A percentile compares a stretch with the other conserved stretches of the same genome.
phyloP scores from a whole-genome alignment of 2,797 vertebrate genomes.

The Falco cherrug region DNA sequence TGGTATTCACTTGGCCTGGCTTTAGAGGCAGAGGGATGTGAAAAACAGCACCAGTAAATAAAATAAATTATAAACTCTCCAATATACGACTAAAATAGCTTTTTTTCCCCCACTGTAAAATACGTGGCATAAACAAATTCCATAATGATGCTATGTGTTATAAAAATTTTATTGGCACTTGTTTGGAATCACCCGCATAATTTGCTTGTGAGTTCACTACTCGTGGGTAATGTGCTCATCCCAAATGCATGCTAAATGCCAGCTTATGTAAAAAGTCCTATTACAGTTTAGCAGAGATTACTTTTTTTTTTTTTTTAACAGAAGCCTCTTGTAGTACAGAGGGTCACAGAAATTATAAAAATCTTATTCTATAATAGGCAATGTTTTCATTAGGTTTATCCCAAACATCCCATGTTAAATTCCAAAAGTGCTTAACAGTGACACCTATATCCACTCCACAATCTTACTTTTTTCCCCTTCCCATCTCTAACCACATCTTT shows the following conservation, averaged over 20 bases:
- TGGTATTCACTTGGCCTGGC: background rate
- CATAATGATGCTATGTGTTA: conserved; percentile 28
- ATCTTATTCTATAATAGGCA: background rate
- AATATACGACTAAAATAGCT: conserved; percentile 17
- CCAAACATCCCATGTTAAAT: background rate
- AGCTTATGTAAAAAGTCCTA: conserved; percentile 9
- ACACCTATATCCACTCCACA: background rate
- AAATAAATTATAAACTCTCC: background rate
- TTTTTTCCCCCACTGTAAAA: background rate
- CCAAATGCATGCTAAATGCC: conserved; percentile 46
- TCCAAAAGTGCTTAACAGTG: background rate
- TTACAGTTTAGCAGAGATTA: conserved; percentile 7
- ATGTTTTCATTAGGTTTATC: conserved; percentile 37
- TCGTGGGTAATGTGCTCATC: conserved; percentile 47
- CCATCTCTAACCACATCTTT: background rate
- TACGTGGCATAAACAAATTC: conserved; percentile 44
- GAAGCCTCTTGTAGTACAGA: conserved; percentile 2
- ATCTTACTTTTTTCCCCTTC: background rate
- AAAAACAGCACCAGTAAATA: conserved; percentile 39
- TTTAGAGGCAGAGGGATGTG: conserved; percentile 14
- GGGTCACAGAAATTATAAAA: conserved; percentile 5
- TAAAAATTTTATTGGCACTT: conserved; percentile 57
- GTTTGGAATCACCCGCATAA: conserved; percentile 56
- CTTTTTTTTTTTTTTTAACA: background rate
- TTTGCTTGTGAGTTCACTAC: conserved; percentile 54